A percentile compares a stretch with the other conserved stretches of the same genome.
Evolutionary conservation across 2,113 vertebrate species (phyloP).

Genomic region (Poicephalus gulielmi): DNA sequence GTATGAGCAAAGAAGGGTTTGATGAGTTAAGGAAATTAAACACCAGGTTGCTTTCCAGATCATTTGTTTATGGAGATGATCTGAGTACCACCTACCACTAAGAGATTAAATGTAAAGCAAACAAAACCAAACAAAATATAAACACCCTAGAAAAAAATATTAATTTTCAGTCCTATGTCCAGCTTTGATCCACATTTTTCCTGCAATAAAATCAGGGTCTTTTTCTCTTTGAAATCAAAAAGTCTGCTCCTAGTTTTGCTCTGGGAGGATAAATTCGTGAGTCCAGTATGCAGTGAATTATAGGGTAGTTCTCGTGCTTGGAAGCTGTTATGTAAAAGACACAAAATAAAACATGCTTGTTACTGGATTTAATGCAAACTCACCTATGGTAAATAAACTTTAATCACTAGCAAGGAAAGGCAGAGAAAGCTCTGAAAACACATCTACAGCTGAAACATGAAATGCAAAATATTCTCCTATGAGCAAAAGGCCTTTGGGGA

Average conservation of each 20-base stretch:
- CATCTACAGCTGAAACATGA: not conserved
- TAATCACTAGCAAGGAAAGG: not conserved
- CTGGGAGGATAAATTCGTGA: not conserved
- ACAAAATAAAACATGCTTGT: not conserved
- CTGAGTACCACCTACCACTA: not conserved
- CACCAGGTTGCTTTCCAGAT: slow-evolving; percentile 36
- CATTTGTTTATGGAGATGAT: slow-evolving; percentile 51
- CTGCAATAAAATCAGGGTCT: not conserved
- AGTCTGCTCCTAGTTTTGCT: not conserved
- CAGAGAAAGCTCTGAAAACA: not conserved
- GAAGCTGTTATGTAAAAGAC: not conserved
- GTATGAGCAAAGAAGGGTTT: not conserved
- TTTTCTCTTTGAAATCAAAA: slow-evolving; percentile 4
- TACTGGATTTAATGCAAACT: not conserved
- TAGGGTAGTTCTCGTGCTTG: not conserved
- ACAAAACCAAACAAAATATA: slow-evolving; percentile 1
- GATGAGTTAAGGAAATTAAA: slow-evolving; percentile 24
- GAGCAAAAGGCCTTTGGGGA: not conserved
- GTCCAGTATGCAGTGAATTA: not conserved
- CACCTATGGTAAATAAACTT: not conserved
- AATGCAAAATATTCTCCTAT: not conserved
- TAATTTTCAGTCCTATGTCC: not conserved
- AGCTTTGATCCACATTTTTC: not conserved
- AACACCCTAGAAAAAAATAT: not conserved
- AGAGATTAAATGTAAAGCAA: slow-evolving; percentile 31